Percentiles rank a stretch among this genome's conserved stretches.
These are phyloP conservation scores for Gryllus longicercus DNA, from an alignment of 2,888 invertebrate species.

Conservation along the genomic window DNA sequence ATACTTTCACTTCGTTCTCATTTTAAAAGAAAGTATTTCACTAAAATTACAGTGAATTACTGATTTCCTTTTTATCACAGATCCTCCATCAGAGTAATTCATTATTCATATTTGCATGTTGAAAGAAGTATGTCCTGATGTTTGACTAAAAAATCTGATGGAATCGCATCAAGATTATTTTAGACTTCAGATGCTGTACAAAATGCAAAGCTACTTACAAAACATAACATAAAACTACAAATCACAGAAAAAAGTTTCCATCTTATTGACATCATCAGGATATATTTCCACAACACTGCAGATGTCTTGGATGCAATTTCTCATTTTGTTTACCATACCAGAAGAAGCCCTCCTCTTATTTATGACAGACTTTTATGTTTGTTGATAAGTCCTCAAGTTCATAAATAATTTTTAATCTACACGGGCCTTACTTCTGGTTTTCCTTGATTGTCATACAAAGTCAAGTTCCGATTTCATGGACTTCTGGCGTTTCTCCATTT, in stretches of 20 bases:
- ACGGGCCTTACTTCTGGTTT: constrained; percentile 37
- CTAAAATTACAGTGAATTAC: not conserved
- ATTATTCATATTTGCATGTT: not conserved
- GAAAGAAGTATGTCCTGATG: not conserved
- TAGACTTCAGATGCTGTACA: not conserved
- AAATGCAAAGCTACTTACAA: not conserved
- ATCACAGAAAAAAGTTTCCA: no score
- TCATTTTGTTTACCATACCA: constrained; percentile 31
- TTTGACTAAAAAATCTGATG: no score
- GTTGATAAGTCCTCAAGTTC: constrained; percentile 11
- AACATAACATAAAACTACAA: no score
- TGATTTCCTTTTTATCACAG: constrained; percentile 33
- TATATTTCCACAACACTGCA: not conserved
- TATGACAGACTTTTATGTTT: constrained; percentile 25
- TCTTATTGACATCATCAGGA: not conserved
- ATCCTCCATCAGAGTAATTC: constrained; percentile 30
- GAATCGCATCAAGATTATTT: no score
- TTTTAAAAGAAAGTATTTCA: not conserved
- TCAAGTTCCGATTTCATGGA: constrained; percentile 54
- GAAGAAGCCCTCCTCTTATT: constrained; percentile 33
- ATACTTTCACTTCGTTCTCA: not conserved
- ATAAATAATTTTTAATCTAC: constrained; percentile 33
- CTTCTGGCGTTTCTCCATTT: constrained; percentile 57
- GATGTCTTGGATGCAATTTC: not conserved
- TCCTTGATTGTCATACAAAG: constrained; percentile 66